phyloP scores from a whole-genome alignment of 1,140 invertebrate genomes.

The Meloidogyne hapla region DNA sequence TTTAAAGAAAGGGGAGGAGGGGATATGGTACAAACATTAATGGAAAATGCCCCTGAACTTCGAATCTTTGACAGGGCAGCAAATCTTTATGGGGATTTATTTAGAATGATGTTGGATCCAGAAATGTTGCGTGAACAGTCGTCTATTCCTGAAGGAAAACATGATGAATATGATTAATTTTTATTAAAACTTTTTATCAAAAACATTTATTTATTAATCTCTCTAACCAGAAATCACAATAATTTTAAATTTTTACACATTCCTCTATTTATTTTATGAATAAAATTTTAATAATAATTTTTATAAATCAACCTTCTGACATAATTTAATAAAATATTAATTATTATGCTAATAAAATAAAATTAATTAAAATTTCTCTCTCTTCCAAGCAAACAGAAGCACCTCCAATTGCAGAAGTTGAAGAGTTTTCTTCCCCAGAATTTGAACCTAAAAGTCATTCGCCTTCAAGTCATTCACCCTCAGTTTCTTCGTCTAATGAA shows the following conservation, averaged over 20 bases:
- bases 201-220: constrained; percentile 8
- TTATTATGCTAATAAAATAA: not conserved
- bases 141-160: not conserved
- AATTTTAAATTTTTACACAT: not conserved
- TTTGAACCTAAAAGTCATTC: not conserved
- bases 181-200: too few relatives aligned
- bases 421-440: constrained; percentile 5
- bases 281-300: not conserved
- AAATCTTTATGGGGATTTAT: constrained; percentile 21
- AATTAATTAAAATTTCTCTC: not conserved
- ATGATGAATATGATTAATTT: not conserved
- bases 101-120: constrained; percentile 27
- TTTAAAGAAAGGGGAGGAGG: not conserved
- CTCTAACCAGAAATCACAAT: not conserved
- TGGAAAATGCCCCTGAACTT: constrained; percentile 17
- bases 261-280: not conserved
- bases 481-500: not conserved
- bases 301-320: not conserved
- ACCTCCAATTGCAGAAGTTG: not conserved
- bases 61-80: constrained; percentile 18
- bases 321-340: not conserved
- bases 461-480: not conserved
- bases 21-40: not conserved
- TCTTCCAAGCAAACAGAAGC: not conserved
- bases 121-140: constrained; percentile 8